A percentile compares a stretch with the other conserved stretches of the same genome.
These are phyloP conservation scores for Pyrrhosoma nymphula DNA, from an alignment of 2,888 invertebrate genomes.

Conservation along the genomic window DNA sequence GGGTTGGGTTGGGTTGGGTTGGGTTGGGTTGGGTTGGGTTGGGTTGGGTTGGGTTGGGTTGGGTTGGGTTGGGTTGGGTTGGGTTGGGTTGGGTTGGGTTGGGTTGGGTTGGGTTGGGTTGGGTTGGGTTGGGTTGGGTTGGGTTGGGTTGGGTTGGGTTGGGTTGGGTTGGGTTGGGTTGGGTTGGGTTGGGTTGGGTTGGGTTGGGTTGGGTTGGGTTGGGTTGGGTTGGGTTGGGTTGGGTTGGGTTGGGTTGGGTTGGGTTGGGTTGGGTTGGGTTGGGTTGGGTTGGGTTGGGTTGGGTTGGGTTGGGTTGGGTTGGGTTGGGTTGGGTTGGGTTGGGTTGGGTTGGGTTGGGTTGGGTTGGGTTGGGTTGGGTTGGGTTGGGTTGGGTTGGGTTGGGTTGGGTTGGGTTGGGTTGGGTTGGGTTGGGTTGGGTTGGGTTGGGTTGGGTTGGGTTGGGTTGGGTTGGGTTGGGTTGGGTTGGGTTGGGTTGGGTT, in stretches of 20 bases:
- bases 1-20: slow-evolving; percentile 30
- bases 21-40: slow-evolving; percentile 30
- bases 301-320: slow-evolving; percentile 30
- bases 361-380: slow-evolving; percentile 14
- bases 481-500: slow-evolving; percentile 30
- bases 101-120: slow-evolving; percentile 30
- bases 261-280: slow-evolving; percentile 25
- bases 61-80: slow-evolving; percentile 30
- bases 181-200: slow-evolving; percentile 30
- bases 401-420: slow-evolving; percentile 25
- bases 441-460: slow-evolving; percentile 30
- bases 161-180: slow-evolving; percentile 30
- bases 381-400: slow-evolving; percentile 7
- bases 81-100: slow-evolving; percentile 30
- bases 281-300: slow-evolving; percentile 24
- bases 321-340: slow-evolving; percentile 30
- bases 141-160: slow-evolving; percentile 30
- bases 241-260: slow-evolving; percentile 30
- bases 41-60: slow-evolving; percentile 30
- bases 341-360: slow-evolving; percentile 30
- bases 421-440: slow-evolving; percentile 30
- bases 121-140: slow-evolving; percentile 30
- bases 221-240: slow-evolving; percentile 30
- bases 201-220: slow-evolving; percentile 30
- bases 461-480: slow-evolving; percentile 25